Percentiles rank a stretch among this genome's conserved stretches.
These are phyloP conservation scores for Murina feae DNA, from an alignment of 2,113 vertebrate genomes.

Conservation along the genomic window DNA sequence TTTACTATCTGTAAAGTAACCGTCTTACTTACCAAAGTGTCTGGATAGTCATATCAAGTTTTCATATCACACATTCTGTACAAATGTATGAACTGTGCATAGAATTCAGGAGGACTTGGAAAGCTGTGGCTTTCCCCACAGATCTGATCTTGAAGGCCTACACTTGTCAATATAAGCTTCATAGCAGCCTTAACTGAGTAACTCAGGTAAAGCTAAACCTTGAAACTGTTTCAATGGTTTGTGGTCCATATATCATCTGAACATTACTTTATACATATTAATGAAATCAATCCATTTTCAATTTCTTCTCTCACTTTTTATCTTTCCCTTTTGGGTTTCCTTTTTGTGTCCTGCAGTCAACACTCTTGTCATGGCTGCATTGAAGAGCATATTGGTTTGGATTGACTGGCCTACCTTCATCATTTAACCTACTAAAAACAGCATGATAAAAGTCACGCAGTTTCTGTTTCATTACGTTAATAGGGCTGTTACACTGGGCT, in stretches of 20 bases:
- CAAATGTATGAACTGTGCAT: neutral
- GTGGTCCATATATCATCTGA: neutral
- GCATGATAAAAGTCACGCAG: slow-evolving; percentile 83
- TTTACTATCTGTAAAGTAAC: neutral
- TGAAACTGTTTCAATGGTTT: neutral
- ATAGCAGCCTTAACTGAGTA: neutral
- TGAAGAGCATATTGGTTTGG: slow-evolving; percentile 83
- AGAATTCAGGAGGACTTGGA: neutral
- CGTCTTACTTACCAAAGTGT: neutral
- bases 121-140: neutral
- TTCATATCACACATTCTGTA: neutral
- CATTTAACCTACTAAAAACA: slow-evolving; percentile 85
- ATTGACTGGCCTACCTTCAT: slow-evolving; percentile 86
- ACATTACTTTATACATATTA: neutral
- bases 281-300: slow-evolving; percentile 8
- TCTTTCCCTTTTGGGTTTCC: slow-evolving; percentile 82
- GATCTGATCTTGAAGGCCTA: neutral
- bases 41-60: neutral
- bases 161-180: neutral
- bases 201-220: neutral
- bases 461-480: slow-evolving; percentile 85
- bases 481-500: slow-evolving; percentile 82
- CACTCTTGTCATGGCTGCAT: slow-evolving; percentile 80
- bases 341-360: slow-evolving; percentile 82
- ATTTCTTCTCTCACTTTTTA: slow-evolving; percentile 49